Evolutionary conservation across 2,888 invertebrate species (phyloP).

Genomic region (Pherbina coryleti): DNA sequence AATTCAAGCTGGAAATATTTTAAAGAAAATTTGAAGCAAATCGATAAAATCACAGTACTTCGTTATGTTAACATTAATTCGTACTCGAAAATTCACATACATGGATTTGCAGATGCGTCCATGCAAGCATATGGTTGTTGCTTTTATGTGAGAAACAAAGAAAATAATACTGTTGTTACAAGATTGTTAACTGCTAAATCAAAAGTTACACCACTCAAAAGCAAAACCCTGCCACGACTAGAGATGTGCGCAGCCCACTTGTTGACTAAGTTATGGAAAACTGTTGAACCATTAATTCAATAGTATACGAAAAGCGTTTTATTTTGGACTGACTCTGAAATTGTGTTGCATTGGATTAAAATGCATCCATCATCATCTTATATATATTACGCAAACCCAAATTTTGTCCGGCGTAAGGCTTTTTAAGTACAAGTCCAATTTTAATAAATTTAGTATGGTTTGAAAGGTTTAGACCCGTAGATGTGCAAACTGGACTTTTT

Average conservation of each 20-base stretch:
- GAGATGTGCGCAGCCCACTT: not conserved
- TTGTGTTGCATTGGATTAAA: not conserved
- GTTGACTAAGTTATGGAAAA: not conserved
- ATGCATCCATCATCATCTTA: not conserved
- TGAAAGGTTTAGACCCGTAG: too few species aligned
- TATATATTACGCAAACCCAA: too few species aligned
- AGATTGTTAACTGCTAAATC: not conserved
- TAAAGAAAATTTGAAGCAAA: constrained; percentile 8
- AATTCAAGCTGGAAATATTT: constrained; percentile 4
- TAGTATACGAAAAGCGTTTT: not conserved
- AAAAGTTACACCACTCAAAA: not conserved
- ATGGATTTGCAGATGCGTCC: not conserved
- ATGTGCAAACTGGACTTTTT: too few species aligned
- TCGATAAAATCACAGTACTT: not conserved
- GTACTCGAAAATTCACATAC: not conserved
- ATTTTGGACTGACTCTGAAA: not conserved
- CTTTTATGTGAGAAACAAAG: not conserved
- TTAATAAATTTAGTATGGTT: too few species aligned
- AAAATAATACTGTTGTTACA: not conserved
- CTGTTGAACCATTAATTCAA: not conserved
- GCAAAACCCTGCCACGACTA: not conserved
- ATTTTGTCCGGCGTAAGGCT: too few species aligned
- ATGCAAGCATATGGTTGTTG: not conserved
- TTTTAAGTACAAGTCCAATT: too few species aligned
- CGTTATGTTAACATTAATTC: constrained; percentile 13